Evolutionary conservation across 2,888 invertebrate genomes (phyloP).

Genomic region (Agrotis clavis): DNA sequence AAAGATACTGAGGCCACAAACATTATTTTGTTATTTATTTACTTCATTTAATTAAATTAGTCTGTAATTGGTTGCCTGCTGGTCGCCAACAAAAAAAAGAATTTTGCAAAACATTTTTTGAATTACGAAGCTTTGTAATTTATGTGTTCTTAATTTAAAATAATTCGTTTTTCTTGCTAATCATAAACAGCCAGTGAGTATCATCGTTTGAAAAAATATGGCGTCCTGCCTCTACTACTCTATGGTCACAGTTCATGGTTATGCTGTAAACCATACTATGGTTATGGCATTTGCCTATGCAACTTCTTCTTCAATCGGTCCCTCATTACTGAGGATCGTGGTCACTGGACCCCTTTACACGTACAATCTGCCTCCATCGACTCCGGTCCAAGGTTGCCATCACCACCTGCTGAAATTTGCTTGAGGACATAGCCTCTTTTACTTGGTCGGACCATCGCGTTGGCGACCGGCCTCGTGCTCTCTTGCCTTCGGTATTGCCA

Average conservation of each 20-base stretch:
- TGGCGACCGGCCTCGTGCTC: too few relatives aligned
- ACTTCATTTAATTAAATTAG: constrained; percentile 58
- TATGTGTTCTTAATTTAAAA: constrained; percentile 53
- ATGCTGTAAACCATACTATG: constrained; percentile 9
- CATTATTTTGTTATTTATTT: constrained; percentile 47
- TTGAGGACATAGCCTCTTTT: too few relatives aligned
- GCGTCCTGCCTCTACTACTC: constrained; percentile 10
- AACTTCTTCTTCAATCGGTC: too few relatives aligned
- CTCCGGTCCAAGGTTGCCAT: too few relatives aligned
- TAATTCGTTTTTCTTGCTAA: constrained; percentile 47
- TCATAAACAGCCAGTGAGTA: constrained; percentile 38
- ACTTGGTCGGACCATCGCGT: too few relatives aligned
- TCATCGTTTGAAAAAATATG: constrained; percentile 35
- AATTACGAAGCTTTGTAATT: constrained; percentile 51
- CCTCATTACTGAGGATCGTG: too few relatives aligned
- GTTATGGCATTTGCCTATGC: too few relatives aligned
- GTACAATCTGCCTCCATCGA: too few relatives aligned
- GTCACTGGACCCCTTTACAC: too few relatives aligned
- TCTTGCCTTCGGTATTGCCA: too few relatives aligned
- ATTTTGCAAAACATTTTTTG: constrained; percentile 49
- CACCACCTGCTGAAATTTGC: too few relatives aligned
- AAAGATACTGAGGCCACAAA: constrained; percentile 33
- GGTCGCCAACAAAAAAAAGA: constrained; percentile 34
- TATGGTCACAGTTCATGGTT: constrained; percentile 32
- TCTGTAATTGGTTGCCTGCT: constrained; percentile 47